A percentile compares a stretch with the other conserved stretches of the same genome.
Evolutionary conservation across 2,113 vertebrate species (phyloP).

Genomic region (Plectropomus leopardus): DNA sequence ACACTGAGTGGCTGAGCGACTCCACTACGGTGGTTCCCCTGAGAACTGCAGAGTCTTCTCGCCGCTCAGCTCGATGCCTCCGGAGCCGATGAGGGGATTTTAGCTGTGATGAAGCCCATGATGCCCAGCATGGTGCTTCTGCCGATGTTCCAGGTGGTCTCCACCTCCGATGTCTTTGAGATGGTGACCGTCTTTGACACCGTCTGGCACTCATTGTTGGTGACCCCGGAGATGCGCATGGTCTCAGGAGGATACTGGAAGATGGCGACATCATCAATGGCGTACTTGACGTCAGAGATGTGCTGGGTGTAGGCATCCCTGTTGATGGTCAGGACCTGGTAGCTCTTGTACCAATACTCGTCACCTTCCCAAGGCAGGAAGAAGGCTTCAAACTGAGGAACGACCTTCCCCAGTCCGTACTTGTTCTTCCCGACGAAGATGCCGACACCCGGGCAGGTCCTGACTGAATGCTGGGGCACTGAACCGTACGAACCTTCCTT

Average conservation of each 20-base stretch:
- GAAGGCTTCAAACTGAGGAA: conserved; percentile 80
- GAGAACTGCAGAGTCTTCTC: conserved; percentile 82
- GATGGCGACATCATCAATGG: conserved; percentile 76
- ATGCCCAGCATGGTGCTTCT: conserved; percentile 80
- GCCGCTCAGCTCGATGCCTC: conserved; percentile 72
- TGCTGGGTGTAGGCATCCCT: conserved; percentile 81
- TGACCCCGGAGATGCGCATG: conserved; percentile 79
- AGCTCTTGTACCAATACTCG: conserved; percentile 85
- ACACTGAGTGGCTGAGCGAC: conserved; percentile 77
- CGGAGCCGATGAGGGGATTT: conserved; percentile 79
- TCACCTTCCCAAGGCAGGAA: conserved; percentile 85
- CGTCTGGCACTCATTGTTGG: conserved; percentile 82
- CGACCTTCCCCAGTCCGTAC: conserved; percentile 86
- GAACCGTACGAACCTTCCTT: conserved; percentile 79
- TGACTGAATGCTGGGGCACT: conserved; percentile 75
- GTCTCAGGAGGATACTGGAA: conserved; percentile 83
- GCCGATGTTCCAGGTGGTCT: conserved; percentile 85
- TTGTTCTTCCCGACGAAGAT: conserved; percentile 85
- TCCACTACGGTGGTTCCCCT: conserved; percentile 80
- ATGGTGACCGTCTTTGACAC: conserved; percentile 81
- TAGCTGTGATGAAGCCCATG: conserved; percentile 76
- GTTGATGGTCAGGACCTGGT: conserved; percentile 84
- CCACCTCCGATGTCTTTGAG: conserved; percentile 76
- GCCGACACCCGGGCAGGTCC: conserved; percentile 68
- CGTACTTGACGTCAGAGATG: conserved; percentile 80